A percentile compares a stretch with the other conserved stretches of the same genome.
Conservation (phyloP, 2,113 vertebrate genomes). For the Mastomys natalensis region DNA sequence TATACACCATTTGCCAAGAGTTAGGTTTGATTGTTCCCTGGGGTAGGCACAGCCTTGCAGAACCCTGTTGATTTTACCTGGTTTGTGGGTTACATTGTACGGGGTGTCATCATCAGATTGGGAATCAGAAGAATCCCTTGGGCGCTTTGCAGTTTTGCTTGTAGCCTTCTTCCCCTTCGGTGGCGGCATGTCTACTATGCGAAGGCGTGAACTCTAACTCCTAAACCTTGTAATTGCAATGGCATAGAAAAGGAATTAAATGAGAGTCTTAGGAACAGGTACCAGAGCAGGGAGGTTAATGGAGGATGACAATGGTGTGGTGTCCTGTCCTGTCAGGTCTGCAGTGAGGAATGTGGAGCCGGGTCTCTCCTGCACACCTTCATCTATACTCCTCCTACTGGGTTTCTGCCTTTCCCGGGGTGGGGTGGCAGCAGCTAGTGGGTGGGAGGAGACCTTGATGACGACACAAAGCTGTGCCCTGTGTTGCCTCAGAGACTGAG, state of each 20-base stretch:
- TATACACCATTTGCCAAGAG: not conserved
- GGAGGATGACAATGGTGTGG: not conserved
- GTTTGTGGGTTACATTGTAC: no score
- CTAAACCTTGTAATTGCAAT: not conserved
- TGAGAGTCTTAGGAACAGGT: not conserved
- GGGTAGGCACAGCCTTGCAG: no score
- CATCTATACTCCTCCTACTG: not conserved
- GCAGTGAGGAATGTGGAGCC: not conserved
- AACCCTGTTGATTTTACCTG: not conserved
- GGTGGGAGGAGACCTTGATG: not conserved
- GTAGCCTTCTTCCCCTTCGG: not conserved
- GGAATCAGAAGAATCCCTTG: not conserved
- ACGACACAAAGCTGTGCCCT: no score
- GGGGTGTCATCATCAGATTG: not conserved
- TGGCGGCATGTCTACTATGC: not conserved
- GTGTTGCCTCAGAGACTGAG: not conserved
- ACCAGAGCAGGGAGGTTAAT: not conserved
- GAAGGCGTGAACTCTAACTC: no score
- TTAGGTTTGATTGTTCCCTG: not conserved
- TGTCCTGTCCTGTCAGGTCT: not conserved
- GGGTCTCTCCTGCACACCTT: not conserved
- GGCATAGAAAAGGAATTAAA: not conserved
- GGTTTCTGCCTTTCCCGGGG: not conserved
- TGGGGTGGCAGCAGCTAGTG: fast-evolving
- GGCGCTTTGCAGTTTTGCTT: not conserved